phyloP scores from a whole-genome alignment of 2,888 invertebrate genomes.

The Diarsia dahlii region DNA sequence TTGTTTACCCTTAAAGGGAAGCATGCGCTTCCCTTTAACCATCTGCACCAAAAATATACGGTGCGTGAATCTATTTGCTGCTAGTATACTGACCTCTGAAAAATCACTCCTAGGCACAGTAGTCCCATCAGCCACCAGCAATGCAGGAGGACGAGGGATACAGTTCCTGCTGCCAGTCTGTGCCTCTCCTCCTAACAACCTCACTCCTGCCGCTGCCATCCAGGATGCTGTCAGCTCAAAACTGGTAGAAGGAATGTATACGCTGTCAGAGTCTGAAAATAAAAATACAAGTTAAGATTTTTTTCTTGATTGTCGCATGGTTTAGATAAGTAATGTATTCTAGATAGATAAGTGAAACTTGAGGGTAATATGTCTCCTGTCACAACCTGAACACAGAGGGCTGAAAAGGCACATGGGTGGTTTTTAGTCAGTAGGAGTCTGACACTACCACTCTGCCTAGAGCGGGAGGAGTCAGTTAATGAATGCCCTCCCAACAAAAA shows the following conservation, averaged over 20 bases:
- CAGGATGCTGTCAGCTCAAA: constrained; percentile 75
- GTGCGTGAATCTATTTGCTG: too few relatives aligned
- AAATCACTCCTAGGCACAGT: constrained; percentile 81
- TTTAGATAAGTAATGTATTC: neutral
- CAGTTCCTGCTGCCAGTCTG: constrained; percentile 60
- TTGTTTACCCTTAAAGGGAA: too few relatives aligned
- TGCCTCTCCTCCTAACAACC: constrained; percentile 70
- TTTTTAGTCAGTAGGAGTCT: too few relatives aligned
- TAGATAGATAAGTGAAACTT: neutral
- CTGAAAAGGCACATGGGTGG: too few relatives aligned
- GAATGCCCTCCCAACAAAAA: too few relatives aligned
- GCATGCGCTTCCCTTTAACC: too few relatives aligned
- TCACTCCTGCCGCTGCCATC: constrained; percentile 80
- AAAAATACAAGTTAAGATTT: constrained; percentile 12
- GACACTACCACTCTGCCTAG: too few relatives aligned
- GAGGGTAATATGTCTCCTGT: neutral
- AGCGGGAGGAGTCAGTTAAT: too few relatives aligned
- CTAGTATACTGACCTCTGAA: constrained; percentile 83
- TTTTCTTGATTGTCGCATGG: neutral
- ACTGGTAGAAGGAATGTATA: constrained; percentile 69
- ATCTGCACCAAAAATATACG: too few relatives aligned
- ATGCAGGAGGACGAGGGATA: constrained; percentile 65
- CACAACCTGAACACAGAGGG: too few relatives aligned
- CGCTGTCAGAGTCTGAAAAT: constrained; percentile 73
- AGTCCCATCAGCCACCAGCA: constrained; percentile 71